phyloP scores from a whole-genome alignment of 2,797 vertebrate genomes.

The Melanotaenia nigrans region DNA sequence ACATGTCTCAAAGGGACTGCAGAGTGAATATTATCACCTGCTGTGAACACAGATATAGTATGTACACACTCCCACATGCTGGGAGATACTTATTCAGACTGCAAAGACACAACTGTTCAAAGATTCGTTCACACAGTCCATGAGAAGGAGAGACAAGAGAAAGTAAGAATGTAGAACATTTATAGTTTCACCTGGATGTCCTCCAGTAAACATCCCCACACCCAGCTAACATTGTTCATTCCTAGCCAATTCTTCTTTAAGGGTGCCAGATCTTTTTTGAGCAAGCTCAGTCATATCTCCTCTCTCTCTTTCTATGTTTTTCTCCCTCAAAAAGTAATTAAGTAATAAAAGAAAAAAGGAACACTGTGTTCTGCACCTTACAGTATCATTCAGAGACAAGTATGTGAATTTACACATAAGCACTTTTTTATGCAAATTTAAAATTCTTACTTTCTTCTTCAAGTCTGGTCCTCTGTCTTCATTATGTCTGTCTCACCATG shows the following conservation, averaged over 20 bases:
- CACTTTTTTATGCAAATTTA: neutral
- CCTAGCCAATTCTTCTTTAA: constrained; percentile 18
- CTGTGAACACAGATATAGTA: constrained; percentile 61
- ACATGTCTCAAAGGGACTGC: neutral
- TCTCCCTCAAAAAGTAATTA: constrained; percentile 10
- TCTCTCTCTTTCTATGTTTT: constrained; percentile 12
- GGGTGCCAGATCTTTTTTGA: constrained; percentile 19
- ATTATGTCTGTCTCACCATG: constrained; percentile 28
- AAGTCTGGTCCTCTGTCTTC: constrained; percentile 19
- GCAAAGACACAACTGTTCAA: constrained; percentile 49
- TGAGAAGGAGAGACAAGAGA: constrained; percentile 8
- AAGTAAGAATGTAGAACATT: constrained; percentile 10
- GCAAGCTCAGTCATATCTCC: constrained; percentile 11
- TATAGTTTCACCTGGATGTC: constrained; percentile 19
- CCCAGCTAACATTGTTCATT: constrained; percentile 9
- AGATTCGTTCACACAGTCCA: constrained; percentile 11
- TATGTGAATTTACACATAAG: constrained; percentile 35
- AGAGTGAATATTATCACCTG: constrained; percentile 58
- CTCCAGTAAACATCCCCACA: constrained; percentile 35
- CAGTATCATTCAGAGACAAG: constrained; percentile 19
- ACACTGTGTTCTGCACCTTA: constrained; percentile 27
- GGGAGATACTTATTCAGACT: constrained; percentile 55
- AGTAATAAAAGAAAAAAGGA: constrained; percentile 29
- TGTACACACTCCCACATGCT: constrained; percentile 58
- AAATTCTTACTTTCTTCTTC: constrained; percentile 11